Conservation (phyloP, 2,113 vertebrate species). For the Empidonax traillii region DNA sequence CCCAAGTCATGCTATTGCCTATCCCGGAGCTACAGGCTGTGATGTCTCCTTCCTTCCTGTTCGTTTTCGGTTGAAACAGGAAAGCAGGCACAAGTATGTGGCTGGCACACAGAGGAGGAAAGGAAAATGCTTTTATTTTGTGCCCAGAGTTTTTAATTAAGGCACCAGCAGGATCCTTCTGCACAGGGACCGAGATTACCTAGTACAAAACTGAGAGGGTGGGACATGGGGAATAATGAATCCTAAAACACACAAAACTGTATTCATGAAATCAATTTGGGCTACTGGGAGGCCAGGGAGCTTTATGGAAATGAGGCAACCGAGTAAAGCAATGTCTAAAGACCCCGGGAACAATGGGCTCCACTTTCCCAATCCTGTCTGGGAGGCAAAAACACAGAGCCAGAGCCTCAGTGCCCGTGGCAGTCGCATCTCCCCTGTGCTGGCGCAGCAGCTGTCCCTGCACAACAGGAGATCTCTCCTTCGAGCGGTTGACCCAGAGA, state of each 20-base stretch:
- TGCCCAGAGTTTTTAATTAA: slow-evolving; percentile 25
- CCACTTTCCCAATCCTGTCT: neutral
- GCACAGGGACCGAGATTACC: neutral
- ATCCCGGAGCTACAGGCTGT: neutral
- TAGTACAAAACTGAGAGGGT: neutral
- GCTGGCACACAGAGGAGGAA: neutral
- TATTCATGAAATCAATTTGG: slow-evolving; percentile 15
- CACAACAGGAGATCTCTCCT: neutral
- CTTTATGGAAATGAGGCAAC: slow-evolving; percentile 13
- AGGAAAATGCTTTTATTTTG: slow-evolving; percentile 9
- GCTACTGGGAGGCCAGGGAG: neutral
- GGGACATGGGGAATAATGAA: neutral
- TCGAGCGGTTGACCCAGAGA: neutral
- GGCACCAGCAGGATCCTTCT: neutral
- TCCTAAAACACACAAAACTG: neutral
- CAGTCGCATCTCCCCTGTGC: neutral
- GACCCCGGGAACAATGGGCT: neutral
- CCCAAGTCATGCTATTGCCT: neutral
- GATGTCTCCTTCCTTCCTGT: neutral
- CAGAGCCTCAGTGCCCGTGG: neutral
- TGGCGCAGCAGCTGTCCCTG: neutral
- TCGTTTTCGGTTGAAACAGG: neutral
- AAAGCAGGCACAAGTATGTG: neutral
- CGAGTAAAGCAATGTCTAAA: neutral
- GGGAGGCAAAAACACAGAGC: rapidly evolving